A percentile compares a stretch with the other conserved stretches of the same genome.
Evolutionary conservation across 2,888 invertebrate species (phyloP).

Genomic region (Camponotus fellah): DNA sequence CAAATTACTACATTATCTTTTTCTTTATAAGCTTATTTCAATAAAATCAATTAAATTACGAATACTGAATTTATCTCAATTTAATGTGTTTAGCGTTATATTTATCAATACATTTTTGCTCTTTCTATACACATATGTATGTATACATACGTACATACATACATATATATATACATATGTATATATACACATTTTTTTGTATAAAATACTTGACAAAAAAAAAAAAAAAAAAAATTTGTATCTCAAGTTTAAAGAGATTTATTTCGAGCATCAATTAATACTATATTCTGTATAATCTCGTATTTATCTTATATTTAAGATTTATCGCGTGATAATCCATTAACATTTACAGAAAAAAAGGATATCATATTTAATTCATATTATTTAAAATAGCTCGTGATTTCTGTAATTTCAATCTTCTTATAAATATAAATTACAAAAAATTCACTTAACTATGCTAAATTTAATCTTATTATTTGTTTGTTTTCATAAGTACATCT

Average conservation of each 20-base stretch:
- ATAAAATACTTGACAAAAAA: not conserved
- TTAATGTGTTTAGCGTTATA: not conserved
- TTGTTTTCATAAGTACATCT: constrained; percentile 4
- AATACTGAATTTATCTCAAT: not conserved
- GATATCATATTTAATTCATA: constrained; percentile 7
- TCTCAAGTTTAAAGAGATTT: constrained; percentile 7
- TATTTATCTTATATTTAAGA: constrained; percentile 9
- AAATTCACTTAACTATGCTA: constrained; percentile 59
- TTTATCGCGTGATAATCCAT: constrained; percentile 23
- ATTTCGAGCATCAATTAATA: constrained; percentile 5
- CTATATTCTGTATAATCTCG: constrained; percentile 1
- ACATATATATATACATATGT: too few species aligned
- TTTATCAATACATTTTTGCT: not conserved
- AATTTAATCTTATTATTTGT: constrained; percentile 40
- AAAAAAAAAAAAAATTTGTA: not conserved
- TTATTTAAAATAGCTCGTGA: constrained; percentile 24
- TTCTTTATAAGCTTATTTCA: not conserved
- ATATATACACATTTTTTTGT: not conserved
- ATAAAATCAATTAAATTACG: not conserved
- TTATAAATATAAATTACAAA: constrained; percentile 69
- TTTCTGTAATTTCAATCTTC: constrained; percentile 59
- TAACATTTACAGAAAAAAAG: constrained; percentile 23
- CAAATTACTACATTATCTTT: not conserved
- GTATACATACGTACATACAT: not conserved
- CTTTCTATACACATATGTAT: not conserved